These are phyloP conservation scores for Venusia cambrica DNA, from an alignment of 2,888 invertebrate genomes.

Conservation along the genomic window DNA sequence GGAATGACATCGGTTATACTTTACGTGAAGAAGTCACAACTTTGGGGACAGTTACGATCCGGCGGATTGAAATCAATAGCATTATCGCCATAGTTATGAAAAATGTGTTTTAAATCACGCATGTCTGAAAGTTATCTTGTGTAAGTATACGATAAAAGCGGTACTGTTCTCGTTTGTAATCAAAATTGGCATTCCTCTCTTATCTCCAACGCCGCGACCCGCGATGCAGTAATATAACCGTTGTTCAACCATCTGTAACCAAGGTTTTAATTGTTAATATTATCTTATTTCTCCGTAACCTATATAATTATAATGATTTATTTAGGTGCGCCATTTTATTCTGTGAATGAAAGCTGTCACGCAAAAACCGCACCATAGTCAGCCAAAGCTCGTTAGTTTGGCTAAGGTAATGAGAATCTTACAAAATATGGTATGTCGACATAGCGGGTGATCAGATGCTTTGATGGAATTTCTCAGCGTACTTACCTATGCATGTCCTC, in stretches of 20 bases:
- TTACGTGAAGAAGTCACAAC: slow-evolving; percentile 19
- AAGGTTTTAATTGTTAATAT: slow-evolving; percentile 48
- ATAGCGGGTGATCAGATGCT: slow-evolving; percentile 43
- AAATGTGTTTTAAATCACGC: slow-evolving; percentile 60
- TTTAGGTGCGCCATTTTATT: slow-evolving; percentile 28
- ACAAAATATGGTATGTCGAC: slow-evolving; percentile 51
- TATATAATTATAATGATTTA: slow-evolving; percentile 23
- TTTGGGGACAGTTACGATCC: slow-evolving; percentile 19
- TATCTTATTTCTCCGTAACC: slow-evolving; percentile 32
- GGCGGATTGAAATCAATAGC: slow-evolving; percentile 25
- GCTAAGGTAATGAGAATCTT: slow-evolving; percentile 40
- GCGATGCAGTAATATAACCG: slow-evolving; percentile 49
- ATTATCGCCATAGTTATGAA: slow-evolving; percentile 41
- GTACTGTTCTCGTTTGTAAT: slow-evolving; percentile 70
- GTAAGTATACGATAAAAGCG: slow-evolving; percentile 62
- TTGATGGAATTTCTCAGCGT: slow-evolving; percentile 49
- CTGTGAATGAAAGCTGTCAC: slow-evolving; percentile 25
- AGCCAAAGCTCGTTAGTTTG: slow-evolving; percentile 34
- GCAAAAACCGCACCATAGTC: slow-evolving; percentile 30
- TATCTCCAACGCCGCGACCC: slow-evolving; percentile 56
- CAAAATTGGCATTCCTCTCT: slow-evolving; percentile 71
- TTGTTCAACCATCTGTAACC: slow-evolving; percentile 54
- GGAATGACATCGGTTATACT: slow-evolving; percentile 21
- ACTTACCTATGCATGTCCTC: slow-evolving; percentile 47
- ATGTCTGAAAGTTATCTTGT: slow-evolving; percentile 63